Evolutionary conservation across 2,797 vertebrate genomes (phyloP), one percentile per base, ranked within the genome.

Genomic region (Galago senegalensis): DNA sequence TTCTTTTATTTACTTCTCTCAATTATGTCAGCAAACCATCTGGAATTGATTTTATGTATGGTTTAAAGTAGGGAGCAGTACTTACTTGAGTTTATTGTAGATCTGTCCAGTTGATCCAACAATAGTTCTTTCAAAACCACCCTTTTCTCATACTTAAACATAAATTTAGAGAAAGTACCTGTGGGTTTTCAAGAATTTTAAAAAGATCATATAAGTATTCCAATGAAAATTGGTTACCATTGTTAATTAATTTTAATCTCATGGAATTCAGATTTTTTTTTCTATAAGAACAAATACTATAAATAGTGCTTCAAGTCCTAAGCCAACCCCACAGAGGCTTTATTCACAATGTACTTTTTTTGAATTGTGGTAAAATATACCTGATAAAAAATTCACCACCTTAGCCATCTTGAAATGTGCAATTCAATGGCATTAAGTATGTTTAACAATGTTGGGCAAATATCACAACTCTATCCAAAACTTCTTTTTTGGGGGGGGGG

Each of bases 161-260:
- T 63, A 72, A 92, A 84, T 93, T 56, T 60, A 21, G 49, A 93
- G 58, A 81, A 37, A 80, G 67, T 86, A 67, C 60, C 60, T 73
- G 7, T 72, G 65, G 14, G 5, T 76, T 87, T 76, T 84, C 67
- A 83, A 1, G 84, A 23, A 80, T 82, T 96, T 70, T 49, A 12
- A 21, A 82, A 91, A 88, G 70, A 20, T 56, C 20, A 34, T 61
- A 0, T 77, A 81, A 91, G 6, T 94, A 83, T 80, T 79, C 10
- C 43, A 76, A 27, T 82, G 65, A 92, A 82, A 89, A 34, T 79
- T 63, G 61, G 5, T 85, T 93, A n/a, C 8, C 43, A 46, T 69
- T 95, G 25, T 94, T 95, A 67, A 79, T 80, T 91, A 77, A 77
- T 96, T 84, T 84, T 60, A 85, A 72, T 23, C 13, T 94, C 17